These are phyloP conservation scores for Colius striatus DNA, from an alignment of 2,113 vertebrate species.

Conservation along the genomic window DNA sequence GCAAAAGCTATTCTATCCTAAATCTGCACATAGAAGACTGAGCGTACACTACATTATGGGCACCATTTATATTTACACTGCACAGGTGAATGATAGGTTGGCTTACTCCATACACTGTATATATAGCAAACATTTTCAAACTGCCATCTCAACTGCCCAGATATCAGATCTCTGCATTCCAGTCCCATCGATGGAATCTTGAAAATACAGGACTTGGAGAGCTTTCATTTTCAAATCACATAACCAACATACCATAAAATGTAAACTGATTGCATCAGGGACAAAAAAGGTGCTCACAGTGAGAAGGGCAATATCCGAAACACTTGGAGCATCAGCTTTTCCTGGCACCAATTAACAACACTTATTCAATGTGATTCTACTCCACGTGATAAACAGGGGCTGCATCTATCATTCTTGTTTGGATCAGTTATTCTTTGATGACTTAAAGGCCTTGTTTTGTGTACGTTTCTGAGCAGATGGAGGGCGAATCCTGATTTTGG, in stretches of 20 bases:
- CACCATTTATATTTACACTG: neutral
- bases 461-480: conserved; percentile 25
- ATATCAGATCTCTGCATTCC: neutral
- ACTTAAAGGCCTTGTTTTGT: conserved; percentile 19
- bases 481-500: conserved; percentile 19
- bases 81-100: neutral
- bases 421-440: neutral
- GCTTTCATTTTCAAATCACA: neutral
- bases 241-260: neutral
- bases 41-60: neutral
- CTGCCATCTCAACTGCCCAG: neutral
- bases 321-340: neutral
- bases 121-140: neutral
- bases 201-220: neutral
- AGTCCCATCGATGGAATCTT: neutral
- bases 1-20: neutral
- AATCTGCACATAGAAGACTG: neutral
- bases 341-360: neutral
- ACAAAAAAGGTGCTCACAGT: neutral
- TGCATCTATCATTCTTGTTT: neutral
- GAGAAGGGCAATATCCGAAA: neutral
- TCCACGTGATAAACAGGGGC: neutral
- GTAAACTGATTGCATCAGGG: neutral
- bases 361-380: neutral
- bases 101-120: neutral